Percentiles rank a stretch among this genome's conserved stretches.
These are phyloP conservation scores for Pyrgus malvae DNA, from an alignment of 2,888 invertebrate genomes.

Conservation along the genomic window DNA sequence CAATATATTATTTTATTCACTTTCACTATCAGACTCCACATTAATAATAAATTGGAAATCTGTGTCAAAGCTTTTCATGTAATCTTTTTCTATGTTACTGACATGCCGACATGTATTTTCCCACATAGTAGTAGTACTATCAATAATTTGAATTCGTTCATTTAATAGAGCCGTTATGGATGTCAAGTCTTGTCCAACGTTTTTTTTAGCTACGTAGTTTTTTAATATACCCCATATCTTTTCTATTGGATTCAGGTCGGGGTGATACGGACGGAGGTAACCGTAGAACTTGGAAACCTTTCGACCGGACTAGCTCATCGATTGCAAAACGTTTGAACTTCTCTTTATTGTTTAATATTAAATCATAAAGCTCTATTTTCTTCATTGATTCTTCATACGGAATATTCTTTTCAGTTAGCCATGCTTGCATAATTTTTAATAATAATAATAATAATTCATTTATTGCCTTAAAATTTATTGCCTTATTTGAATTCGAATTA, in stretches of 20 bases:
- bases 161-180: not conserved
- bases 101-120: not conserved
- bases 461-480: too few relatives aligned
- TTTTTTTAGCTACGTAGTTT: too few relatives aligned
- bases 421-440: not conserved
- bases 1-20: too few relatives aligned
- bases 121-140: not conserved
- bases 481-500: slow-evolving; percentile 20
- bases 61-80: not conserved
- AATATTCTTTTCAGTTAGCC: not conserved
- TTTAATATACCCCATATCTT: not conserved
- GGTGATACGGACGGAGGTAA: not conserved
- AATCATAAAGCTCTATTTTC: not conserved
- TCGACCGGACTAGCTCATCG: not conserved
- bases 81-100: not conserved
- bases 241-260: not conserved
- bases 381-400: not conserved
- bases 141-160: not conserved
- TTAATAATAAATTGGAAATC: not conserved
- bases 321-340: not conserved
- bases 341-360: not conserved
- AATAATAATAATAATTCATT: too few relatives aligned
- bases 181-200: not conserved
- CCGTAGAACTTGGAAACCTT: not conserved
- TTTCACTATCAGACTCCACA: not conserved